Conservation (phyloP, 2,113 vertebrate genomes). For the Phalacrocorax aristotelis region DNA sequence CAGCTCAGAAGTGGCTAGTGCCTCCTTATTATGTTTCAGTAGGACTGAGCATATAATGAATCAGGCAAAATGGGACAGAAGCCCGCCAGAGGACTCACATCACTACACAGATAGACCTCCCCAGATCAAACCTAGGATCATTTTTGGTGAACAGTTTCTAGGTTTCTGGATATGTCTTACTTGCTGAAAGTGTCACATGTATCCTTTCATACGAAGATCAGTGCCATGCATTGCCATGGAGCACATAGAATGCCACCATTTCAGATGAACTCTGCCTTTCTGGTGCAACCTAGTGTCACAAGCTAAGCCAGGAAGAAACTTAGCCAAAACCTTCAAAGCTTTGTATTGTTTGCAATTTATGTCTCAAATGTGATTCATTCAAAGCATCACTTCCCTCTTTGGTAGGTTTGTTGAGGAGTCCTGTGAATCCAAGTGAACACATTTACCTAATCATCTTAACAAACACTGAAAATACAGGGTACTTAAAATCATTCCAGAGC, state of each 20-base stretch:
- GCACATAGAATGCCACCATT: background rate
- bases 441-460: background rate
- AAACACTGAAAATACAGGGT: background rate
- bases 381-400: background rate
- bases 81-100: background rate
- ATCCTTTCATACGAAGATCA: background rate
- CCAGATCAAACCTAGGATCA: background rate
- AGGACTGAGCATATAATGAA: background rate
- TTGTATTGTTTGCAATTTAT: background rate
- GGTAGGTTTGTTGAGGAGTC: background rate
- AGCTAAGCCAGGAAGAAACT: background rate
- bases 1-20: background rate
- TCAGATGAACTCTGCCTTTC: background rate
- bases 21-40: background rate
- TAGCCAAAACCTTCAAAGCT: background rate
- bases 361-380: background rate
- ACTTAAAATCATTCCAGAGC: background rate
- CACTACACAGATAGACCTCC: background rate
- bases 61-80: background rate
- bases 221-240: background rate
- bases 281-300: background rate
- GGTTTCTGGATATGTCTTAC: background rate
- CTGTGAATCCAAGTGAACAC: background rate
- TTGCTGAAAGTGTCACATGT: background rate
- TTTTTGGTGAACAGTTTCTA: background rate